phyloP scores from a whole-genome alignment of 2,888 invertebrate genomes.

The Thyatira batis region DNA sequence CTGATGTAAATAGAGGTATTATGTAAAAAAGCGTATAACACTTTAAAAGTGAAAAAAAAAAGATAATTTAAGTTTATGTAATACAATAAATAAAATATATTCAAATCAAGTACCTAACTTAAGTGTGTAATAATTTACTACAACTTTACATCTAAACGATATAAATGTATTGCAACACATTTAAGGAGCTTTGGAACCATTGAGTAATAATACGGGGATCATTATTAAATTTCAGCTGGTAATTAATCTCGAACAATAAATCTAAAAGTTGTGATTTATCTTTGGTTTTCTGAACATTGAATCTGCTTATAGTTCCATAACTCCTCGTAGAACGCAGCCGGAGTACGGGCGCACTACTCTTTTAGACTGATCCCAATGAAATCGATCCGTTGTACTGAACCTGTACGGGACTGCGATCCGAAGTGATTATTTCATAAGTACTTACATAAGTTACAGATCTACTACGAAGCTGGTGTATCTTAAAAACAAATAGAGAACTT shows the following conservation, averaged over 20 bases:
- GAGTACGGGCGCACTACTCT: constrained; percentile 3
- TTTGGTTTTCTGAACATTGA: constrained; percentile 72
- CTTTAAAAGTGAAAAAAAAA: constrained; percentile 76
- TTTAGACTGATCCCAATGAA: constrained; percentile 7
- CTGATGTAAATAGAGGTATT: constrained; percentile 76
- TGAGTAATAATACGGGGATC: constrained; percentile 66
- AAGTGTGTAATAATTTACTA: constrained; percentile 82
- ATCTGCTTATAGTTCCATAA: constrained; percentile 72
- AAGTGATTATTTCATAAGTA: constrained; percentile 74
- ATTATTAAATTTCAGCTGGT: constrained; percentile 63
- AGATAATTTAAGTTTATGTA: constrained; percentile 72
- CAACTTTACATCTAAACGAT: constrained; percentile 77
- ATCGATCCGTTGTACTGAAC: constrained; percentile 27
- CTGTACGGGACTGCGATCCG: constrained; percentile 43
- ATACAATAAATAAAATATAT: constrained; percentile 77
- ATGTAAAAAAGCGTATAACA: constrained; percentile 74
- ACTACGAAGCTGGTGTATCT: constrained; percentile 75
- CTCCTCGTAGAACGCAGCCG: constrained; percentile 59
- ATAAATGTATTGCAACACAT: constrained; percentile 78
- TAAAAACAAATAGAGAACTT: constrained; percentile 75
- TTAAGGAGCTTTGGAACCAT: constrained; percentile 80
- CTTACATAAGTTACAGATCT: constrained; percentile 81
- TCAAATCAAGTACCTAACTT: constrained; percentile 76
- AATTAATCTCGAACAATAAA: constrained; percentile 69
- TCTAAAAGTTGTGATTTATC: constrained; percentile 75